These are phyloP conservation scores for Hipposideros larvatus DNA, from an alignment of 2,797 vertebrate genomes.

Conservation along the genomic window DNA sequence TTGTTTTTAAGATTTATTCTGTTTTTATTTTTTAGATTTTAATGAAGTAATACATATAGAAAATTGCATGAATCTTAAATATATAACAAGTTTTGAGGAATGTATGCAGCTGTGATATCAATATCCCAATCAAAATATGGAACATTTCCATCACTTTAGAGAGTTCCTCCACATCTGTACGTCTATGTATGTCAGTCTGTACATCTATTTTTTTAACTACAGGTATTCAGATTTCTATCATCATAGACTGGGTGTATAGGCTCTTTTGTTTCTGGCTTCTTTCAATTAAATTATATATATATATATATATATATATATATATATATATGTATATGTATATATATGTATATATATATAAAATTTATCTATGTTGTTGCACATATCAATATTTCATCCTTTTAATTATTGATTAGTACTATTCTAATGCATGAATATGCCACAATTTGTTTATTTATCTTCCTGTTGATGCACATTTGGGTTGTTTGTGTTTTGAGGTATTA, in stretches of 20 bases:
- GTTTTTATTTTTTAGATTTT: background rate
- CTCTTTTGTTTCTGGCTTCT: background rate
- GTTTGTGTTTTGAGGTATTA: background rate
- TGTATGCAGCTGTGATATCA: background rate
- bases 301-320: too few species aligned
- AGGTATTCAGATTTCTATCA: background rate
- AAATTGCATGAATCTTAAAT: background rate
- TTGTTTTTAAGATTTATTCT: slow-evolving; percentile 23
- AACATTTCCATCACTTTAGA: background rate
- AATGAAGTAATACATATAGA: background rate
- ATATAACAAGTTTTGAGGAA: background rate
- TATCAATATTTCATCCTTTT: background rate
- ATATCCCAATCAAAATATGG: background rate
- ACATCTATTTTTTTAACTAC: background rate
- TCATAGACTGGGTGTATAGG: background rate
- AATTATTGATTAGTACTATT: background rate
- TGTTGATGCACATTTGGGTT: background rate
- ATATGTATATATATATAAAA: background rate
- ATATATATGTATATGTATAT: too few species aligned
- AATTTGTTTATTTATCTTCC: background rate
- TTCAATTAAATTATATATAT: background rate
- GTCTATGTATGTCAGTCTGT: background rate
- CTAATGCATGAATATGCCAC: background rate
- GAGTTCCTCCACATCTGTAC: background rate
- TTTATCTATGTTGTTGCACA: background rate